Percentiles rank a stretch among this genome's conserved stretches.
phyloP scores from a whole-genome alignment of 2,113 vertebrate species.

The Labeo rohita region DNA sequence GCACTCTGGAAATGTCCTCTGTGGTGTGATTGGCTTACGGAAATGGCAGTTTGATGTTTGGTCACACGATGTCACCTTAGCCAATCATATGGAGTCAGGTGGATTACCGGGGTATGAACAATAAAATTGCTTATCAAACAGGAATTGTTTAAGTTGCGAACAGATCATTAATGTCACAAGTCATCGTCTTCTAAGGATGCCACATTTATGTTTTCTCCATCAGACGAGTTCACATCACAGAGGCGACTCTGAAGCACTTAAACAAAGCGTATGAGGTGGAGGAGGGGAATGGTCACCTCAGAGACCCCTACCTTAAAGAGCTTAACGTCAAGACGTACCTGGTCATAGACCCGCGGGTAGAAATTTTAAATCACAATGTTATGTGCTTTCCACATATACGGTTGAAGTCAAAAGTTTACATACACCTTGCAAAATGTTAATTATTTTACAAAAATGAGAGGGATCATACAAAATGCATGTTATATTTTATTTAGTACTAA shows the following conservation, averaged over 20 bases:
- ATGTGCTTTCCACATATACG: background rate
- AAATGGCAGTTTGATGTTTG: slow-evolving; percentile 99
- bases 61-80: slow-evolving; percentile 96
- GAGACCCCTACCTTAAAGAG: slow-evolving; percentile 91
- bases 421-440: no score
- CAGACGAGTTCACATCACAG: slow-evolving; percentile 97
- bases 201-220: background rate
- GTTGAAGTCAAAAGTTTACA: no score
- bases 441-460: no score
- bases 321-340: slow-evolving; percentile 90
- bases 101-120: slow-evolving; percentile 90
- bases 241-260: slow-evolving; percentile 92
- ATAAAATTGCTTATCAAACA: background rate
- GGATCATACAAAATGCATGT: no score
- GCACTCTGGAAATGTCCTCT: slow-evolving; percentile 96
- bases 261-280: slow-evolving; percentile 96
- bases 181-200: background rate
- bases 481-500: no score
- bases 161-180: background rate
- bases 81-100: slow-evolving; percentile 97
- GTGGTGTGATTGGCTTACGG: slow-evolving; percentile 93
- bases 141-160: background rate
- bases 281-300: slow-evolving; percentile 88
- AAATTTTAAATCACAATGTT: background rate
- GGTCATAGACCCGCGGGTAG: slow-evolving; percentile 86